A percentile compares a stretch with the other conserved stretches of the same genome.
phyloP scores from a whole-genome alignment of 2,113 vertebrate species.

The Thalassarche chlororhynchos region DNA sequence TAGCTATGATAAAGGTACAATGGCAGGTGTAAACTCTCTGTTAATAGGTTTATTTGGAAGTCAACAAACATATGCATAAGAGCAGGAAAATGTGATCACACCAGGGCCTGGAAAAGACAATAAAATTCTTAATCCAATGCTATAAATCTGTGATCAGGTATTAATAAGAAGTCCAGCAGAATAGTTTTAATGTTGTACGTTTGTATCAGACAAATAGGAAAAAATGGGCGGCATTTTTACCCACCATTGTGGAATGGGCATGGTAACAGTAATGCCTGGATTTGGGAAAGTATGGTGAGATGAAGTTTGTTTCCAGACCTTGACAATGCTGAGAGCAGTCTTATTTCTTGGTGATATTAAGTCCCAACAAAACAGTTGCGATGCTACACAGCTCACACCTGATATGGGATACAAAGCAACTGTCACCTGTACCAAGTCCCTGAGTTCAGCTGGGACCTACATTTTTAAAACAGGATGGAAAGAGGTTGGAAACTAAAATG shows the following conservation, averaged over 20 bases:
- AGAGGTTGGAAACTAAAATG: background rate
- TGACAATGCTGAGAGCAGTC: background rate
- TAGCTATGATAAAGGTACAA: background rate
- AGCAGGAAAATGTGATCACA: background rate
- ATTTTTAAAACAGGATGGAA: background rate
- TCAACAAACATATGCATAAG: background rate
- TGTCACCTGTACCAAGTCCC: background rate
- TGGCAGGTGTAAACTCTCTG: background rate
- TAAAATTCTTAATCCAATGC: background rate
- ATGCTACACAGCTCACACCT: background rate
- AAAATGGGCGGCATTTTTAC: background rate
- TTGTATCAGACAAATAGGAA: background rate
- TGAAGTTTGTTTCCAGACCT: background rate
- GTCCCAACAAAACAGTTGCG: background rate
- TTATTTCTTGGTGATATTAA: background rate
- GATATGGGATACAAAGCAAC: background rate
- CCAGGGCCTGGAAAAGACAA: background rate
- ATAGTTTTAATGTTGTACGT: background rate
- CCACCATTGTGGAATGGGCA: background rate
- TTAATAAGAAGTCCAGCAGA: background rate
- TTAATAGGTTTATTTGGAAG: background rate
- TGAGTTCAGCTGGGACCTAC: background rate
- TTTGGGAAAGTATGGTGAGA: background rate
- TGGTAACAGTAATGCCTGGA: background rate
- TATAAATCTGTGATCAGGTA: background rate